Base-by-base conservation (phyloP, 2,113 vertebrate genomes). In the Microcebus lehilahytsara region DNA sequence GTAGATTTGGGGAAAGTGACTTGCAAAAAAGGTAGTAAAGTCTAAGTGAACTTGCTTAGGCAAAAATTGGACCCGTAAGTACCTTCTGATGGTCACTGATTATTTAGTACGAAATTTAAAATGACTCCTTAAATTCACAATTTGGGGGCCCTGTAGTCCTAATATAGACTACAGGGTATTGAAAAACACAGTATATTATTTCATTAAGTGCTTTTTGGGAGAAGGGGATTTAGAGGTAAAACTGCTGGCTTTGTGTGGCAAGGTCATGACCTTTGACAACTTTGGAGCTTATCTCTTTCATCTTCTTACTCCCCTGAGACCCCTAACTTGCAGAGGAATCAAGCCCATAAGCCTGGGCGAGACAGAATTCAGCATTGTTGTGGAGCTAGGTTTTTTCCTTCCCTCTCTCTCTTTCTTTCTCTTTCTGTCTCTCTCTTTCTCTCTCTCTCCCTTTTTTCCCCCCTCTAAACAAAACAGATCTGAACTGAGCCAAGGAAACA, bases 401-500 rank as follows among this genome's bases (percentile, higher is more conserved):
- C 97, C 98, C 97, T 98, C 97, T 80, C 94, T 97, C 79, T 97
- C 93, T 93, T 91, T 98, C 96, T 98, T 96, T 97, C 95, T 97
- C 96, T 96, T 86, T 98, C 90, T 84, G 97, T 97, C 93, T 98
- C 96, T 95, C 95, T 98, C 96, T 98, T 94, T 97, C 95, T 97
- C 93, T 97, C 94, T 97, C 94, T 98, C 95, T 84, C 98, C 97
- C 93, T 6, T 97, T 6, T 97, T 8, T 94, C 90, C 58, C 58
- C 72, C 98, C 98, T 98, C 99, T 99, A 99, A 99, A 99, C 99
- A 99, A 99, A 99, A 99, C 99, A 99, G 99, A 99, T 99, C 99
- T 99, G 99, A 99, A 99, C 99, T 99, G 99, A 99, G 99, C 99
- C 99, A 99, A 99, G 99, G 99, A 99, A 99, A 99, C 99, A 99